Evolutionary conservation across 2,113 vertebrate genomes (phyloP).

Genomic region (Oreochromis niloticus): DNA sequence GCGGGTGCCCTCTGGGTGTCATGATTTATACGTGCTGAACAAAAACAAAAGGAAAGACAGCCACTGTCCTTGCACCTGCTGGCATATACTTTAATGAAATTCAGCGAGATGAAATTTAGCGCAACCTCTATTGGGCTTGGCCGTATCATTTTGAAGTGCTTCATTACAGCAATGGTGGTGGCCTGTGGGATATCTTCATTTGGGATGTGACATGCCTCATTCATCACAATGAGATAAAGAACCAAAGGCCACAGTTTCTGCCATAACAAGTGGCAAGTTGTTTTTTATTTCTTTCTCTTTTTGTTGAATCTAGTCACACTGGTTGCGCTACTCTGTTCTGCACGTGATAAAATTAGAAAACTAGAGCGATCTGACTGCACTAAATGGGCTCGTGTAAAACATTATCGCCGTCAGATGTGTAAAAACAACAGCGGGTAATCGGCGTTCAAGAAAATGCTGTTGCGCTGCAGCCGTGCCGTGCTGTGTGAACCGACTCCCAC

Average conservation of each 20-base stretch:
- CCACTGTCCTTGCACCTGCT: slow-evolving; percentile 70
- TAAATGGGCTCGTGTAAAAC: neutral
- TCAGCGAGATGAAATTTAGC: slow-evolving; percentile 73
- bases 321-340: neutral
- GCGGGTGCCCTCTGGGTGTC: slow-evolving; percentile 66
- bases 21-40: slow-evolving; percentile 66
- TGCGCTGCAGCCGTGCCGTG: slow-evolving; percentile 5
- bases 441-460: neutral
- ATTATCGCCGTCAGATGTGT: neutral
- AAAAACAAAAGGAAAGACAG: slow-evolving; percentile 28
- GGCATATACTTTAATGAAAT: slow-evolving; percentile 73
- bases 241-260: slow-evolving; percentile 27
- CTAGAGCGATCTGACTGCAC: neutral
- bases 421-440: neutral
- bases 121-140: slow-evolving; percentile 66
- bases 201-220: slow-evolving; percentile 50
- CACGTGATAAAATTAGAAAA: neutral
- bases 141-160: slow-evolving; percentile 72
- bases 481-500: neutral
- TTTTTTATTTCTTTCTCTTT: neutral
- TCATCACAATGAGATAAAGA: slow-evolving; percentile 50
- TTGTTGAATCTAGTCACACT: neutral
- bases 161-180: slow-evolving; percentile 65
- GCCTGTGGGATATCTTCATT: slow-evolving; percentile 59
- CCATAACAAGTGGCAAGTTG: neutral